Evolutionary conservation across 2,113 vertebrate species (phyloP), one percentile per base, ranked within the genome.

Genomic region (Galbula dea): DNA sequence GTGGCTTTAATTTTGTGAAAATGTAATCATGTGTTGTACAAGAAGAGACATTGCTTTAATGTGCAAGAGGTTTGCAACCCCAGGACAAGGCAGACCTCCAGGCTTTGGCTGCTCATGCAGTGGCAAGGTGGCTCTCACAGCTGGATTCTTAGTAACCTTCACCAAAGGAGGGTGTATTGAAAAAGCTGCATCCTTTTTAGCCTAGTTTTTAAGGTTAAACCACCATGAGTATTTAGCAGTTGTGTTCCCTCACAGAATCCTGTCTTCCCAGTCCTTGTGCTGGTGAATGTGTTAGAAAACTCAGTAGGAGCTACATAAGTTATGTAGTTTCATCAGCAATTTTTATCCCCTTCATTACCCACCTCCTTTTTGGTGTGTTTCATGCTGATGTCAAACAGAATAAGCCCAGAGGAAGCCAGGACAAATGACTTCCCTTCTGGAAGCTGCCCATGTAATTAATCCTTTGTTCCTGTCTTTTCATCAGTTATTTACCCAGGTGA

Each of bases 21-120:
- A 55, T 24, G 11, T 23, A 48, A n/a, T 43, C 1, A 1, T 36
- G 12, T 17, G 1, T 0, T 41, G 23, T 73, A 22, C 1, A 0
- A 36, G 12, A 79, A 80, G 57, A 76, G n/a, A 36, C 10, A 7
- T 10, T 27, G n/a, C 21, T 39, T 52, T 84, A 58, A 55, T 16
- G 3, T 51, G 49, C 27, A 46, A 59, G 43, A 11, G 14, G 8
- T 69, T 59, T 77, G 54, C 54, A 90, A 34, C 46, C 26, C 32
- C 55, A 27, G 75, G 49, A 57, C 41, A 17, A 20, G 7, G 21
- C 58, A 80, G 63, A 68, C 9, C 48, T 85, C 62, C 17, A 52
- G n/a, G 73, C 8, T 23, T 18, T 72, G 59, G 10, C 67, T 58
- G 61, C 37, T 71, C 8, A 2, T 76, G 78, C 29, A 45, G 71